Evolutionary conservation across 2,113 vertebrate species (phyloP), one percentile per base, ranked within the genome.

Genomic region (Odocoileus virginianus): DNA sequence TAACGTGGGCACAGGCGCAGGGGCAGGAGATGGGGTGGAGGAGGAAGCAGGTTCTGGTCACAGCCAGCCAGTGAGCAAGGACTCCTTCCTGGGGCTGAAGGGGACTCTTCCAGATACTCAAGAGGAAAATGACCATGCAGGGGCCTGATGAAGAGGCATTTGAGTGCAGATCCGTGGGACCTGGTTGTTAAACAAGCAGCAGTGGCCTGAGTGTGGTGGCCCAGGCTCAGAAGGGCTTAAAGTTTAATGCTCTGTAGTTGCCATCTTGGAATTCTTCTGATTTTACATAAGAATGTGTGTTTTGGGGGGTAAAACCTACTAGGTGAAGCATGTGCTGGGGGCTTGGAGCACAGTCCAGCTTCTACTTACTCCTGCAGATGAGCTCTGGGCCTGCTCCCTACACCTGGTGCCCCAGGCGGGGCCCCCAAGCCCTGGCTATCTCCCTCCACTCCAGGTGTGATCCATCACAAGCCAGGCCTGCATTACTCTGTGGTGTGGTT

Each of bases 371-470:
- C 71, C 85, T n/a, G 8, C 9, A 28, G 55, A 23, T 3, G 0
- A 78, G 9, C 30, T 88, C 78, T 92, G 25, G 14, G 64, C n/a
- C 74, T 36, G 40, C 54, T 57, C 12, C 47, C 19, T 76, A 30
- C 10, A 7, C n/a, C n/a, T 10, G 19, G 67, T 8, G 27, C 54
- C 97, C 25, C 2, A 0, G 9, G 60, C 3, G 0, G 9, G 4
- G 50, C 30, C 12, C 8, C n/a, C 27, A 5, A 1, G 1, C 4
- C 52, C 55, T 28, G 2, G 23, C 74, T n/a, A 7, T 17, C 17
- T 16, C 57, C 64, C 52, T 82, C 25, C 40, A 76, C 27, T 50
- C 79, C 45, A 64, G 64, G 78, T 1, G 14, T 33, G 50, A 36
- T 17, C 76, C 27, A 1, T 15, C 40, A 25, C 25, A 93, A 3